These are phyloP conservation scores for Acholoe squamosa DNA, from an alignment of 2,888 invertebrate genomes.

Conservation along the genomic window DNA sequence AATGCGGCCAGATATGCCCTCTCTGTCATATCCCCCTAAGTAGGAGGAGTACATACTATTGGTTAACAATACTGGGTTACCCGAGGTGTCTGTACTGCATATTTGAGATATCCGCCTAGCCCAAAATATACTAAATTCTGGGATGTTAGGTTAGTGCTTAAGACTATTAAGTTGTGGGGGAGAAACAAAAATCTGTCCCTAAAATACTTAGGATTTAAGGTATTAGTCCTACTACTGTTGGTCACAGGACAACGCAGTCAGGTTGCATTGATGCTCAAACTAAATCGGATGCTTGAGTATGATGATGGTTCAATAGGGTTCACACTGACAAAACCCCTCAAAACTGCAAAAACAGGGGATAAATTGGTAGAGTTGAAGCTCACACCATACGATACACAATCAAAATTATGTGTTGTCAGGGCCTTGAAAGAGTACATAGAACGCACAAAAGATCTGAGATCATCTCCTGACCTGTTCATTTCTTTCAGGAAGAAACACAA, in stretches of 20 bases:
- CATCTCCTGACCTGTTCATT: too few species aligned
- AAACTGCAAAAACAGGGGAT: not conserved
- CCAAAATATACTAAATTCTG: not conserved
- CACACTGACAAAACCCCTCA: not conserved
- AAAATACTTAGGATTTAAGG: not conserved
- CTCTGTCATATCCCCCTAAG: not conserved
- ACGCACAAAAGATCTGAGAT: not conserved
- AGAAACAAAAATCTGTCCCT: not conserved
- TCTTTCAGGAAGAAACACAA: too few species aligned
- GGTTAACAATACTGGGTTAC: not conserved
- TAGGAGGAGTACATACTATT: not conserved
- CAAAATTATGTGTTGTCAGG: not conserved
- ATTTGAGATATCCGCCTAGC: not conserved
- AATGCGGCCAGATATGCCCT: not conserved
- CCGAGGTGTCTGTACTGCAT: not conserved
- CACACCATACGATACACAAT: not conserved
- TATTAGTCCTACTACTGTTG: not conserved
- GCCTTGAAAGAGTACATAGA: not conserved
- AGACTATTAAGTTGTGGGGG: not conserved
- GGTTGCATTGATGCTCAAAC: not conserved
- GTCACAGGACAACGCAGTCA: not conserved
- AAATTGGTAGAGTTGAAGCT: not conserved
- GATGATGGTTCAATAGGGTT: not conserved
- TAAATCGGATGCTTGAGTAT: not conserved
- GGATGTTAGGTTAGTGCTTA: not conserved